Conservation (phyloP, 2,113 vertebrate genomes). For the Monopterus albus region DNA sequence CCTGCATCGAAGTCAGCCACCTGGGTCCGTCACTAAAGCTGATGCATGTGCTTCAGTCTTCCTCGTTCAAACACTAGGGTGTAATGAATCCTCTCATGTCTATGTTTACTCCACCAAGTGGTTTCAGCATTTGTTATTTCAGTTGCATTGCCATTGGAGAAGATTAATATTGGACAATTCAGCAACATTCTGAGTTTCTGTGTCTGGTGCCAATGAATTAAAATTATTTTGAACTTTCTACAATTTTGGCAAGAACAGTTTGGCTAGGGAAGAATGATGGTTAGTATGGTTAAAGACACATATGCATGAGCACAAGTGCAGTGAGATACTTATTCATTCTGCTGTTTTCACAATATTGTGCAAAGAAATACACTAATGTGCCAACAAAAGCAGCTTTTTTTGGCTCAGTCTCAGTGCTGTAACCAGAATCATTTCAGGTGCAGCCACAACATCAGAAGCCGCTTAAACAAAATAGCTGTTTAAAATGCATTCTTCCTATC, state of each 20-base stretch:
- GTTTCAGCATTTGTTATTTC: background rate
- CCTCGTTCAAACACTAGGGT: too few species aligned
- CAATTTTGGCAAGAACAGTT: too few species aligned
- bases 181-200: background rate
- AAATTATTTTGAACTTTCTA: too few species aligned
- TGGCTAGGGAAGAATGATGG: background rate
- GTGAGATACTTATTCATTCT: too few species aligned
- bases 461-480: background rate
- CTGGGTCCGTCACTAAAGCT: too few species aligned
- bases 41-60: background rate
- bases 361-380: background rate
- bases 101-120: too few species aligned
- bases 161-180: background rate
- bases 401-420: too few species aligned
- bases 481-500: background rate
- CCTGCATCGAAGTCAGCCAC: too few species aligned
- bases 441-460: background rate
- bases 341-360: background rate
- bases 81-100: too few species aligned
- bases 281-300: background rate
- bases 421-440: background rate
- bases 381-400: background rate
- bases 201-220: background rate
- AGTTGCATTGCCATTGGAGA: background rate
- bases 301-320: background rate